These are phyloP conservation scores for Malurus leucopterus DNA, from an alignment of 2,797 vertebrate genomes.

Conservation along the genomic window DNA sequence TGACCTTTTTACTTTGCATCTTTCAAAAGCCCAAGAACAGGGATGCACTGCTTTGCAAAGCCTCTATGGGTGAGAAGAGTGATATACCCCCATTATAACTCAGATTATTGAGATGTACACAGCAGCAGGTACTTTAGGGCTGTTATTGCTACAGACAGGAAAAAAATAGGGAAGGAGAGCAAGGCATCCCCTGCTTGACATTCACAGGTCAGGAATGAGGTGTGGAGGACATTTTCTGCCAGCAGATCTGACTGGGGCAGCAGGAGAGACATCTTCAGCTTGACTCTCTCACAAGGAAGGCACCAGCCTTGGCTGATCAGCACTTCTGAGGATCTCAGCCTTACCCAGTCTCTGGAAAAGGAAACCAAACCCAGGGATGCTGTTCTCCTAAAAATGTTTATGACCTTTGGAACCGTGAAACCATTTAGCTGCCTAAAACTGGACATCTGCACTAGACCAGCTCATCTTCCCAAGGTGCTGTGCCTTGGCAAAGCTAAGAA, in stretches of 20 bases:
- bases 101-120: not conserved
- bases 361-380: not conserved
- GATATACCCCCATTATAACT: accelerated
- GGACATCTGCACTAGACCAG: not conserved
- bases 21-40: not conserved
- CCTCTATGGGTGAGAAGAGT: not conserved
- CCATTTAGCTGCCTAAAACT: not conserved
- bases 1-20: not conserved
- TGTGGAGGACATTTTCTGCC: not conserved
- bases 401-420: not conserved
- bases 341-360: not conserved
- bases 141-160: not conserved
- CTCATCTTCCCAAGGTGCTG: not conserved
- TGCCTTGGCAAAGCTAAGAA: not conserved
- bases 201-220: not conserved
- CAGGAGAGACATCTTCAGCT: not conserved
- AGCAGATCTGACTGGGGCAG: not conserved
- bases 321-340: not conserved
- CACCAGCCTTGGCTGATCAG: not conserved
- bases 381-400: not conserved
- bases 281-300: not conserved
- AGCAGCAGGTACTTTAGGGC: not conserved
- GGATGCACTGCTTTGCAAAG: not conserved
- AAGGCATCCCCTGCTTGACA: not conserved
- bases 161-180: not conserved